Evolutionary conservation across 2,113 vertebrate species (phyloP).

Genomic region (Paraplagusia blochii): DNA sequence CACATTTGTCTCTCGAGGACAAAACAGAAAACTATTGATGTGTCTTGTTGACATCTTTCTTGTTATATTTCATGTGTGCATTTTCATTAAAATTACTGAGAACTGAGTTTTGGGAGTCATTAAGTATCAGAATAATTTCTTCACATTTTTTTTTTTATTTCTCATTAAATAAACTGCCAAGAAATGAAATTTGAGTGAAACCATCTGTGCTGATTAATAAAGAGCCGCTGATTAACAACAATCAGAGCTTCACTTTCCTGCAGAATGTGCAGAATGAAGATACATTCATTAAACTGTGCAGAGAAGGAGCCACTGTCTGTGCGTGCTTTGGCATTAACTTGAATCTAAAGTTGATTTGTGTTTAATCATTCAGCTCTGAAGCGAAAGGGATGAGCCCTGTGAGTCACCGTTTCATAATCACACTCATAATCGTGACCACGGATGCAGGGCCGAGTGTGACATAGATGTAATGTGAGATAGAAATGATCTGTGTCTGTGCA

Average conservation of each 20-base stretch:
- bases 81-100: not conserved
- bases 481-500: conserved; percentile 27
- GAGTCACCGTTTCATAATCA: conserved; percentile 55
- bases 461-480: conserved; percentile 27
- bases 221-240: conserved; percentile 16
- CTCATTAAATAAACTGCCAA: conserved; percentile 29
- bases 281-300: conserved; percentile 28
- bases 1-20: too few species aligned
- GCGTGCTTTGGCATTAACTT: conserved; percentile 27
- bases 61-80: too few species aligned
- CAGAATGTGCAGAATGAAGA: conserved; percentile 35
- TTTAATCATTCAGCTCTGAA: conserved; percentile 53
- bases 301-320: not conserved
- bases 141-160: conserved; percentile 2
- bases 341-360: conserved; percentile 40
- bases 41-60: too few species aligned
- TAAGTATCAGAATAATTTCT: not conserved
- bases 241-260: not conserved
- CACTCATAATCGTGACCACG: conserved; percentile 10
- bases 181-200: conserved; percentile 27
- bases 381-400: conserved; percentile 40
- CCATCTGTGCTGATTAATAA: not conserved
- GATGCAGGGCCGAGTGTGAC: conserved; percentile 20
- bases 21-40: too few species aligned
- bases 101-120: not conserved